Conservation (phyloP, 1,140 invertebrate genomes). For the Battus philenor region DNA sequence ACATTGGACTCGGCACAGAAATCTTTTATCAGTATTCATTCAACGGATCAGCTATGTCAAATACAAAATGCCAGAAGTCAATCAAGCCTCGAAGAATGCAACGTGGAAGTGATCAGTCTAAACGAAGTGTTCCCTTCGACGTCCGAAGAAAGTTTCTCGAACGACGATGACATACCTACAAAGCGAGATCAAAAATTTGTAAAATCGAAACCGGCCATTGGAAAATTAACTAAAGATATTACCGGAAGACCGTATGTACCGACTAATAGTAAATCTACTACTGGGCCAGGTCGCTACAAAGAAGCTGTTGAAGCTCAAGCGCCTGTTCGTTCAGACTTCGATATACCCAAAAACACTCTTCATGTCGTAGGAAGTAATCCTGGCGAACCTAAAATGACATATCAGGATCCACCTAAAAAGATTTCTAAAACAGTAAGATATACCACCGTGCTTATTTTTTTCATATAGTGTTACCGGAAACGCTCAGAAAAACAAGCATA, state of each 20-base stretch:
- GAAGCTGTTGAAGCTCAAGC: conserved; percentile 40
- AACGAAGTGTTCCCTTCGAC: conserved; percentile 66
- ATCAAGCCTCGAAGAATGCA: conserved; percentile 51
- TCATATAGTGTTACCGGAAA: no score
- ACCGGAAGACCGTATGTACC: conserved; percentile 42
- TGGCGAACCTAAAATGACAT: conserved; percentile 66
- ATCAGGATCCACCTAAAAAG: conserved; percentile 61
- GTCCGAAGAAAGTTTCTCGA: conserved; percentile 63
- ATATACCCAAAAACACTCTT: conserved; percentile 59
- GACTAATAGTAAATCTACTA: conserved; percentile 59
- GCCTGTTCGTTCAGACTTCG: conserved; percentile 55
- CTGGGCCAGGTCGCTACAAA: conserved; percentile 35
- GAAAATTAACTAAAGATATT: conserved; percentile 31
- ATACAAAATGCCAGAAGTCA: conserved; percentile 36
- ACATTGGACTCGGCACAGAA: conserved; percentile 46
- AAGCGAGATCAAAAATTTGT: conserved; percentile 36
- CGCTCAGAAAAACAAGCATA: no score
- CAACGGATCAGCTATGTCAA: conserved; percentile 63
- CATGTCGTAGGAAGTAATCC: conserved; percentile 66
- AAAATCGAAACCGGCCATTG: conserved; percentile 29
- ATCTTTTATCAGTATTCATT: conserved; percentile 68
- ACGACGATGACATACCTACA: conserved; percentile 50
- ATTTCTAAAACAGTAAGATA: conserved; percentile 59
- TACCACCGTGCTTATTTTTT: no score
- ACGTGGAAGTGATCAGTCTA: conserved; percentile 62